Evolutionary conservation across 2,113 vertebrate genomes (phyloP).

Genomic region (Sinocyclocheilus anophthalmus): DNA sequence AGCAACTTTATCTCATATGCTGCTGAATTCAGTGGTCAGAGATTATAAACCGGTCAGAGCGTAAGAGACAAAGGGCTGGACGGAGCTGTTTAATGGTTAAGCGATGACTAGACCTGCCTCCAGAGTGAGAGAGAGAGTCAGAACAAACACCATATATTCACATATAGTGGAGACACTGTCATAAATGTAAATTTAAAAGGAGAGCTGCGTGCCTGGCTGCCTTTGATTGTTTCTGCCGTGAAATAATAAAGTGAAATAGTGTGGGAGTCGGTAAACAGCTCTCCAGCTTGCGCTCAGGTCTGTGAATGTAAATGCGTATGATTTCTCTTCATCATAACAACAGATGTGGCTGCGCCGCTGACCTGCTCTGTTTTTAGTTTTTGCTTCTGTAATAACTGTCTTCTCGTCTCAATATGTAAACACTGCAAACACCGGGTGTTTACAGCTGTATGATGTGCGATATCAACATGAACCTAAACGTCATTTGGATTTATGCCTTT

Average conservation of each 20-base stretch:
- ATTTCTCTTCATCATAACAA: conserved; percentile 22
- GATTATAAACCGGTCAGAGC: not conserved
- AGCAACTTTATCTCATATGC: conserved; percentile 1
- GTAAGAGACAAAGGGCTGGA: not conserved
- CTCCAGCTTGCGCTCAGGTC: not conserved
- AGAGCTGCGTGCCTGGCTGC: not conserved
- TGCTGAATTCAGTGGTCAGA: conserved; percentile 3
- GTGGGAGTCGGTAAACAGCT: conserved; percentile 24
- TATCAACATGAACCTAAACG: not conserved
- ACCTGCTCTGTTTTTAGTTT: not conserved
- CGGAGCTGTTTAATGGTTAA: conserved; percentile 47
- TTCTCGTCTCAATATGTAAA: conserved; percentile 4
- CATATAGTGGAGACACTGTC: not conserved
- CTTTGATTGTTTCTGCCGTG: not conserved
- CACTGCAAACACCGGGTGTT: not conserved
- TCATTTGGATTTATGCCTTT: not conserved
- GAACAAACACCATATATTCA: not conserved
- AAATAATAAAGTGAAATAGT: conserved; percentile 11
- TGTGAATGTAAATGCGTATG: not conserved
- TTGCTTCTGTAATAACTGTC: conserved; percentile 4
- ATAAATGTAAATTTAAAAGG: conserved; percentile 12
- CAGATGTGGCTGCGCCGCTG: conserved; percentile 3
- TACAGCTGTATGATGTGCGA: not conserved
- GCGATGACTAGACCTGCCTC: not conserved
- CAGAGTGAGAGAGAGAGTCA: not conserved